phyloP scores from a whole-genome alignment of 2,888 invertebrate genomes.

The Malthinus seriepunctatus region DNA sequence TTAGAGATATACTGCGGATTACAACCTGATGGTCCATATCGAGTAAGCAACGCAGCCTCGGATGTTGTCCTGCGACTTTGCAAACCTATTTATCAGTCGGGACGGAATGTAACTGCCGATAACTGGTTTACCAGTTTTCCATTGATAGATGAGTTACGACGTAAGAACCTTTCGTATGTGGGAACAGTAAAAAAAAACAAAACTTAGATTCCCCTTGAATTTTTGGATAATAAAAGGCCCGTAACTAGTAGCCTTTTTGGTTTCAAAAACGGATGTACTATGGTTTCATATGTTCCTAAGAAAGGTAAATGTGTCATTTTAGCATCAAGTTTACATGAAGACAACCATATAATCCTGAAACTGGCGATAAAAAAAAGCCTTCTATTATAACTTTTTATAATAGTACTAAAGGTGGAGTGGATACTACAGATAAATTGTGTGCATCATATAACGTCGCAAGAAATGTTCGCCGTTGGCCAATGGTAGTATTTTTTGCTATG shows the following conservation, averaged over 20 bases:
- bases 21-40: constrained; percentile 26
- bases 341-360: background rate
- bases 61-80: constrained; percentile 32
- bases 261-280: background rate
- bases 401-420: background rate
- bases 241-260: constrained; percentile 7
- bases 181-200: constrained; percentile 19
- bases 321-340: background rate
- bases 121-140: constrained; percentile 30
- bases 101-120: constrained; percentile 31
- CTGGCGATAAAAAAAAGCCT: background rate
- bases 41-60: constrained; percentile 15
- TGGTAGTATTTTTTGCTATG: constrained; percentile 17
- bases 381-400: constrained; percentile 3
- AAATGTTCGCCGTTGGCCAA: constrained; percentile 16
- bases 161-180: background rate
- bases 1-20: constrained; percentile 32
- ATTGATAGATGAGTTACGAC: background rate
- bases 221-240: constrained; percentile 8
- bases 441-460: background rate
- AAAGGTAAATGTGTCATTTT: constrained; percentile 24
- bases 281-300: background rate
- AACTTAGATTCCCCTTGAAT: background rate
- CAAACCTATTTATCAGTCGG: constrained; percentile 23
- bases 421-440: background rate